Conservation (phyloP, 2,888 invertebrate species). For the Dryomyza anilis region DNA sequence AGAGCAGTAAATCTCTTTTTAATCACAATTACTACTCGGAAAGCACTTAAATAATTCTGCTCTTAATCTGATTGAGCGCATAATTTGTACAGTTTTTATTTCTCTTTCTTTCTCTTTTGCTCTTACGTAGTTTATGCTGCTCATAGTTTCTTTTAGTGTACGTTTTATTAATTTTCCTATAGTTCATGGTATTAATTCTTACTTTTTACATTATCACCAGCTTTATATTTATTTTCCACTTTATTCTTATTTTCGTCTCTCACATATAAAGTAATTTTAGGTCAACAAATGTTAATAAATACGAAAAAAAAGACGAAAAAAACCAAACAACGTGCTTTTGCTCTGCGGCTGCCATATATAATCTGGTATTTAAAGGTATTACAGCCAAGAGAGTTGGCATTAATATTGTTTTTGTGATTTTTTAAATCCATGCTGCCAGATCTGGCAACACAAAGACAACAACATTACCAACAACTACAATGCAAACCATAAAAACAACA, state of each 20-base stretch:
- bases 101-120: no score
- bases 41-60: no score
- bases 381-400: not conserved
- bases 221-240: not conserved
- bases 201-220: no score
- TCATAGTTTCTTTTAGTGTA: no score
- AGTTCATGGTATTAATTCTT: no score
- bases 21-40: no score
- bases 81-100: no score
- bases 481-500: not conserved
- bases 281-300: constrained; percentile 7
- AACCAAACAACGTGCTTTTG: not conserved
- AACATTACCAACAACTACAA: constrained; percentile 1
- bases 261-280: constrained; percentile 1
- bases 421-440: not conserved
- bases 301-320: not conserved
- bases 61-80: no score
- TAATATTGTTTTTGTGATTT: not conserved
- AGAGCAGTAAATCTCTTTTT: no score
- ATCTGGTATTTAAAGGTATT: constrained; percentile 4
- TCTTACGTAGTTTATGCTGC: no score
- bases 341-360: not conserved
- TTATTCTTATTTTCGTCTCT: not conserved
- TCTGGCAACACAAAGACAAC: constrained; percentile 7
- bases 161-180: no score